Percentiles rank a stretch among this genome's conserved stretches.
Evolutionary conservation across 2,888 invertebrate species (phyloP).

Genomic region (Rhynchonema sp.): DNA sequence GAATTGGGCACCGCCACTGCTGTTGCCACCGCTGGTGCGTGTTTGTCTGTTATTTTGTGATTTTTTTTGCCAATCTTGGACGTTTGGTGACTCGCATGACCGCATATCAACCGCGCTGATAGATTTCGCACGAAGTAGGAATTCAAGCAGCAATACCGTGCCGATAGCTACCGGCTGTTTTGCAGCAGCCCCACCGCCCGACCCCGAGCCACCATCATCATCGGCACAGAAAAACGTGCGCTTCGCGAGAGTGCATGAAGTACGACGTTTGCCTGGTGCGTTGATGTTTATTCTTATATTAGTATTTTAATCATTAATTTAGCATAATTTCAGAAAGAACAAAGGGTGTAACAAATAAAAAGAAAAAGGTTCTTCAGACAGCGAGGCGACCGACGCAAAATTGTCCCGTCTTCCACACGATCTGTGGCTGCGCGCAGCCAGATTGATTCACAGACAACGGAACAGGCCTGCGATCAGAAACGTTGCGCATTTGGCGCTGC

Average conservation of each 20-base stretch:
- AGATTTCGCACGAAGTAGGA: too few relatives aligned
- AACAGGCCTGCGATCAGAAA: slow-evolving; percentile 53
- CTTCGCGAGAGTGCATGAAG: slow-evolving; percentile 58
- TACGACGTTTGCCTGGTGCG: slow-evolving; percentile 30
- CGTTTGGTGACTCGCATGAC: too few relatives aligned
- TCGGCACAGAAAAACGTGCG: slow-evolving; percentile 56
- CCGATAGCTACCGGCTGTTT: too few relatives aligned
- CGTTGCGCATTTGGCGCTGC: slow-evolving; percentile 59
- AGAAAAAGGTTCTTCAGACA: too few relatives aligned
- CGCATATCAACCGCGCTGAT: too few relatives aligned
- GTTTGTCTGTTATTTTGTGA: too few relatives aligned
- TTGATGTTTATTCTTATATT: neutral
- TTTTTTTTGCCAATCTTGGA: too few relatives aligned
- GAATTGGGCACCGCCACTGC: too few relatives aligned
- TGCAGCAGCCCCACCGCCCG: neutral
- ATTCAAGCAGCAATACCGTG: too few relatives aligned
- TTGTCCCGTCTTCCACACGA: slow-evolving; percentile 81
- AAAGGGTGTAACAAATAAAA: too few relatives aligned
- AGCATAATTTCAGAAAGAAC: neutral
- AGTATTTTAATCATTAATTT: too few relatives aligned
- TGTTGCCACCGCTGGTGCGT: too few relatives aligned
- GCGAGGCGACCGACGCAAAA: slow-evolving; percentile 68
- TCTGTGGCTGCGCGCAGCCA: slow-evolving; percentile 63
- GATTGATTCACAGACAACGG: slow-evolving; percentile 47
- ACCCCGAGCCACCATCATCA: neutral